Conservation (phyloP, 2,797 vertebrate genomes). For the Paguma larvata region DNA sequence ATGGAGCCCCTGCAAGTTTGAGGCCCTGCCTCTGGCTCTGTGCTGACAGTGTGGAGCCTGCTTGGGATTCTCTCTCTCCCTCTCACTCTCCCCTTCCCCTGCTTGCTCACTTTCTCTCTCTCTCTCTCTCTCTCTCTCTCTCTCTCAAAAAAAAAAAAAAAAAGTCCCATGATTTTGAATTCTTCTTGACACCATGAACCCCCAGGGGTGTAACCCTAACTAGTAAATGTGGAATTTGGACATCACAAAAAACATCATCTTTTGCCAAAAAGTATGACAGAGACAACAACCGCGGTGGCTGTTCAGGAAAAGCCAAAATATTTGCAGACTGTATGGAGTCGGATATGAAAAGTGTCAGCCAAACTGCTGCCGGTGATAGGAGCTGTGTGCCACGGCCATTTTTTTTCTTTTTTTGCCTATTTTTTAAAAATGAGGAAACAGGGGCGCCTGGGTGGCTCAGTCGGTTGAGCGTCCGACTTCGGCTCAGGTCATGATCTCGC, state of each 20-base stretch:
- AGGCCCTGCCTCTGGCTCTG: too few relatives aligned
- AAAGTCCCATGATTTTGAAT: not conserved
- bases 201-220: not conserved
- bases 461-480: too few relatives aligned
- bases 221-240: not conserved
- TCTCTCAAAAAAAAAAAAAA: too few relatives aligned
- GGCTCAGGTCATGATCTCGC: too few relatives aligned
- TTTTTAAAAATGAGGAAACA: conserved; percentile 52
- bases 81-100: too few relatives aligned
- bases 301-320: not conserved
- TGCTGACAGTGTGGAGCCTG: too few relatives aligned
- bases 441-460: too few relatives aligned
- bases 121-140: too few relatives aligned
- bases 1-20: too few relatives aligned
- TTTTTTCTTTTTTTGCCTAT: not conserved
- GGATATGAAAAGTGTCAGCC: not conserved
- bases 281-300: not conserved
- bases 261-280: not conserved
- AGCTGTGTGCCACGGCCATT: not conserved
- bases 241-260: not conserved
- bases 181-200: not conserved
- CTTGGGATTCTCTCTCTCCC: too few relatives aligned
- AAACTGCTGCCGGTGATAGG: not conserved
- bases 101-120: too few relatives aligned
- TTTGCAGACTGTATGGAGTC: not conserved